These are phyloP conservation scores for Nothocercus julius DNA, from an alignment of 2,113 vertebrate genomes.

Conservation along the genomic window DNA sequence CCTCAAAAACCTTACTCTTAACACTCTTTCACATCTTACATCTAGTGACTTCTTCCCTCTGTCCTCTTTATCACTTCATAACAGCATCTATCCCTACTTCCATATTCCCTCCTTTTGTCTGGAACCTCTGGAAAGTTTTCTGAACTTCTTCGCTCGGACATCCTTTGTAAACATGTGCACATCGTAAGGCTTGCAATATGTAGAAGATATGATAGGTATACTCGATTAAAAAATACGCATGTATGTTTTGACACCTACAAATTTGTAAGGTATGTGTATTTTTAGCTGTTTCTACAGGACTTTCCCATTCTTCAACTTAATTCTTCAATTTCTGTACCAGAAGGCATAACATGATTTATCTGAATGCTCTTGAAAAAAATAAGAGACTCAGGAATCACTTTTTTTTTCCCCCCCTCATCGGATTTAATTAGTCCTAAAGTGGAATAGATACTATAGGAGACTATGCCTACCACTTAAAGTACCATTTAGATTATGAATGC, in stretches of 20 bases:
- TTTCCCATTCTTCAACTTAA: background rate
- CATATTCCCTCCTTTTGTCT: background rate
- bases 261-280: background rate
- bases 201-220: background rate
- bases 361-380: background rate
- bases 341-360: background rate
- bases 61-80: background rate
- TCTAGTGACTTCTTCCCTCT: background rate
- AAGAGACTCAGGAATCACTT: background rate
- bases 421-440: background rate
- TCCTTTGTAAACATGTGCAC: background rate
- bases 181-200: background rate
- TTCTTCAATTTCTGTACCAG: background rate
- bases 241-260: background rate
- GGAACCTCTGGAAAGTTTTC: background rate
- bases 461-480: background rate
- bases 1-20: background rate
- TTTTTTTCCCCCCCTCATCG: background rate
- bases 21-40: background rate
- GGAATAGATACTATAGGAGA: background rate
- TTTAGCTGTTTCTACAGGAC: background rate
- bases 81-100: background rate
- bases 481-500: background rate
- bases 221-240: background rate
- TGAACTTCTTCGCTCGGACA: background rate